Evolutionary conservation across 2,113 vertebrate species (phyloP), one percentile per base, ranked within the genome.

Genomic region (Callospermophilus lateralis): DNA sequence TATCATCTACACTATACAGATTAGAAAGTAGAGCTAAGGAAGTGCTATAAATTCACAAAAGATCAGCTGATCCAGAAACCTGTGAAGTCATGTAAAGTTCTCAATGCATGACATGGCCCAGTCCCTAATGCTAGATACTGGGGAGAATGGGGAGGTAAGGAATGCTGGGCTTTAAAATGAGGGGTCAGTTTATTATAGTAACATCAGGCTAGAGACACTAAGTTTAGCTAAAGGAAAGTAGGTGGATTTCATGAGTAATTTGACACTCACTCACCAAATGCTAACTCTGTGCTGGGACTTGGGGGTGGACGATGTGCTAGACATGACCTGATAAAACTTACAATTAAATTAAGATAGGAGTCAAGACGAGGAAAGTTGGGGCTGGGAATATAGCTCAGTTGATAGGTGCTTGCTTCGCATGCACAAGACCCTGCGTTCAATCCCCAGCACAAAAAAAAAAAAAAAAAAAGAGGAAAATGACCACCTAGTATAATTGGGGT

Each of bases 21-120:
- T 78, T 84, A 96, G 32, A 76, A 90, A 85, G 48, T 28, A 96
- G 45, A 84, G 28, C 26, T 45, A 86, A 58, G 58, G 32, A 97
- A 90, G 10, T 83, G 24, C n/a, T 89, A 9, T 77, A 92, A 89
- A 22, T 94, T 96, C 32, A 81, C 39, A 58, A 73, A 83, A 3
- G 17, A 80, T 37, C 10, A 68, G 10, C 45, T 90, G n/a, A 88
- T 67, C 30, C 26, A 55, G 89, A 96, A 93, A 34, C 51, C 26
- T 79, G 65, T 28, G 34, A 55, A 93, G 48, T 85, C 34, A 42
- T 45, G 10, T 37, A 67, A 74, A 28, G 15, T 83, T 53, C 32
- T 89, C 11, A 68, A 26, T 61, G 51, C 8, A 84, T 94, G 45
- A 22, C 45, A 20, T 84, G 51, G 51, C 24, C 45, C 13, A 22